Base-by-base conservation (phyloP, 2,888 invertebrate genomes). In the Coecobrya sp. region DNA sequence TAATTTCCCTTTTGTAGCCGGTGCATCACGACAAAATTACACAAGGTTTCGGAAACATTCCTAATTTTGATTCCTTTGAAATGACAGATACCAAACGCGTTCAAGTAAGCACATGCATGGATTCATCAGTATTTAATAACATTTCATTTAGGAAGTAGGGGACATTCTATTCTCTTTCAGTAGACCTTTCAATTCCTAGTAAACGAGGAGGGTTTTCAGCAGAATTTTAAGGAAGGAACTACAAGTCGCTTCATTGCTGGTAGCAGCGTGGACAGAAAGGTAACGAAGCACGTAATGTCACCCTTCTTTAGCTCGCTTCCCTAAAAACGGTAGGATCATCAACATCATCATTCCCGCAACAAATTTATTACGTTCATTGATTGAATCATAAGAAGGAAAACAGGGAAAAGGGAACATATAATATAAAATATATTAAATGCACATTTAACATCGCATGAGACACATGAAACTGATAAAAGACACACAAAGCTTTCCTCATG, bases 401-500 rank as follows among this genome's bases (percentile, higher is more conserved):
- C 55, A 59, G 10, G 11, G n/a, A 55, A 81, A 22, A 52, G 79
- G 52, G 22, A 70, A 45, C 42, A 45, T 45, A 45, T 73, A 73
- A 73, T 73, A 22, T 45, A 70, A 70, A 70, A 86, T 42, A 87
- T 88, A 88, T 88, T 88, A 88, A 88, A 88, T 88, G 88, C 36
- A 68, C 88, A 88, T 88, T 88, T 81, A 81, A 88, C 55, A 55
- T 76, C 65, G 65, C 22, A 79, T 45, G 16, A 42, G 59, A 84
- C 59, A 65, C 42, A 45, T 59, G 19, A 36, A 84, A 62, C n/a
- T 4, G 70, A 30, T 70, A 70, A 45, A 70, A 45, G n/a, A 73
- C 45, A 45, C 22, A 73, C 11, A 73, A 73, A 73, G 62, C 62
- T 84, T 84, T 73, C 22, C 7, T 85, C 85, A 85, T 85, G 85